phyloP scores from a whole-genome alignment of 2,113 vertebrate species.

The Mustela nigripes region DNA sequence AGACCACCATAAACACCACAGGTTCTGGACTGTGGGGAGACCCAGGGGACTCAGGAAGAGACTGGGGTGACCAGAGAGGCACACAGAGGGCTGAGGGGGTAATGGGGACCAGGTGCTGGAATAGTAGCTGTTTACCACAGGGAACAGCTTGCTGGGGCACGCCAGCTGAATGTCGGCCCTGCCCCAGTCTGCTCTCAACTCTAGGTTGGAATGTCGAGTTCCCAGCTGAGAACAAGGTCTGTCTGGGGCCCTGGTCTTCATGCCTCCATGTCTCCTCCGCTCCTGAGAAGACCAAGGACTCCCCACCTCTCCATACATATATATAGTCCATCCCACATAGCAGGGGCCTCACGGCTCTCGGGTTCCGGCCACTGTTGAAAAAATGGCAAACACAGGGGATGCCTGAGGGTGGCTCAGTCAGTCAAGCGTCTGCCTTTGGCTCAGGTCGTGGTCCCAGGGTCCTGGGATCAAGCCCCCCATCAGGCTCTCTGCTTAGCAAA shows the following conservation, averaged over 20 bases:
- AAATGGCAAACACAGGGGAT: neutral
- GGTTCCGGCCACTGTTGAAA: neutral
- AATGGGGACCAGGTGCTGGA: neutral
- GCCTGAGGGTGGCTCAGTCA: too few species aligned
- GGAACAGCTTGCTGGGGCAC: fast-evolving
- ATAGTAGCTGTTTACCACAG: neutral
- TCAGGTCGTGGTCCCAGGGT: too few species aligned
- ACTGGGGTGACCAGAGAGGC: neutral
- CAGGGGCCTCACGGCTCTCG: neutral
- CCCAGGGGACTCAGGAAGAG: neutral
- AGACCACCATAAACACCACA: neutral
- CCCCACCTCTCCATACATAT: neutral
- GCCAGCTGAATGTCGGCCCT: neutral
- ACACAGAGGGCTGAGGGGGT: neutral
- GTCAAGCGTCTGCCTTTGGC: too few species aligned
- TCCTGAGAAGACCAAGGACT: neutral
- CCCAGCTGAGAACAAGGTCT: neutral
- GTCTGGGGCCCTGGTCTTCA: neutral
- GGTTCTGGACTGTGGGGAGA: neutral
- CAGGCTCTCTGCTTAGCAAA: too few species aligned
- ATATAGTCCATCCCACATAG: neutral
- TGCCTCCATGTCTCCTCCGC: neutral
- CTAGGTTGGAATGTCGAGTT: conserved; percentile 15
- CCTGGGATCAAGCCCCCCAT: too few species aligned
- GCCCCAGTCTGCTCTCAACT: neutral